These are phyloP conservation scores for Eretmocerus hayati DNA, from an alignment of 2,888 invertebrate species.

Conservation along the genomic window DNA sequence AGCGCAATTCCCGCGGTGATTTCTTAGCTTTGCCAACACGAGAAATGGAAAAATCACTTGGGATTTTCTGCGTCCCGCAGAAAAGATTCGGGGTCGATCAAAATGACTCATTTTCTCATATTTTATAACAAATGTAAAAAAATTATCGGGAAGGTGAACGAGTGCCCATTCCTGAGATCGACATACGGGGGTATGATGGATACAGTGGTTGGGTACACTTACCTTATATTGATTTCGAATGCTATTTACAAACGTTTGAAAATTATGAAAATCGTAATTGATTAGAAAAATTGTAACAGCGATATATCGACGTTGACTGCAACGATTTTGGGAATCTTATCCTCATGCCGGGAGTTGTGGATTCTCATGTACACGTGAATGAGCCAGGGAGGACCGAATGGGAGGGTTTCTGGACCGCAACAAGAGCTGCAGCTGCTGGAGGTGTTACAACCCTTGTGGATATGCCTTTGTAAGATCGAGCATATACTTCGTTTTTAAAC, in stretches of 20 bases:
- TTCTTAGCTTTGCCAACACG: too few species aligned
- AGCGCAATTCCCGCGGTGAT: too few species aligned
- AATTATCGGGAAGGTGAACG: too few species aligned
- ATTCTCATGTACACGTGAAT: slow-evolving; percentile 68
- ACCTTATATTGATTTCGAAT: neutral
- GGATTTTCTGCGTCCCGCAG: too few species aligned
- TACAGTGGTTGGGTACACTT: too few species aligned
- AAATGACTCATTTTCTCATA: too few species aligned
- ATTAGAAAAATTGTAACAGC: slow-evolving; percentile 14
- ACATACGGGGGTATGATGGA: too few species aligned
- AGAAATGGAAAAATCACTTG: too few species aligned
- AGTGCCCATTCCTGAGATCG: too few species aligned
- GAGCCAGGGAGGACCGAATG: slow-evolving; percentile 66
- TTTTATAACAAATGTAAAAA: too few species aligned
- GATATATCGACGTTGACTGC: slow-evolving; percentile 22
- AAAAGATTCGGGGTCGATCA: too few species aligned
- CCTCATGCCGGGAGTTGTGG: slow-evolving; percentile 64
- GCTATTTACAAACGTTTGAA: neutral
- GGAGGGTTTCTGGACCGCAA: slow-evolving; percentile 67
- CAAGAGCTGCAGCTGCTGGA: slow-evolving; percentile 64
- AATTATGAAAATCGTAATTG: neutral
- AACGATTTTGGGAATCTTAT: slow-evolving; percentile 50
- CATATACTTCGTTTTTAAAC: too few species aligned
- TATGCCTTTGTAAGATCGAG: slow-evolving; percentile 58
- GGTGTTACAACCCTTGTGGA: slow-evolving; percentile 67